phyloP scores from a whole-genome alignment of 2,113 vertebrate genomes.

The Calyptommatus sinebrachiatus region DNA sequence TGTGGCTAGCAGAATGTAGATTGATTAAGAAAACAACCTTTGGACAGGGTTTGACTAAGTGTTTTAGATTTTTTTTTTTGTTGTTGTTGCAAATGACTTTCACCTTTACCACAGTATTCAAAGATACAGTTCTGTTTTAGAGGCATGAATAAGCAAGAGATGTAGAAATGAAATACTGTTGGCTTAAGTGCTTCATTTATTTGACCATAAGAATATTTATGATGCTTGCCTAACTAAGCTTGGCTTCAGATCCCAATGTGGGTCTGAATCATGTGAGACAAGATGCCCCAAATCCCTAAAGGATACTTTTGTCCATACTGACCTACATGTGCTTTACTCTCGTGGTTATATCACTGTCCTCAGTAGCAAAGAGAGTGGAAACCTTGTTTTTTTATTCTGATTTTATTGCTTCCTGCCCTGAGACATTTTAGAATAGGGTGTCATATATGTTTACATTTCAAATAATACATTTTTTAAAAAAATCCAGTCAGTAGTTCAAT shows the following conservation, averaged over 20 bases:
- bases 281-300: too few relatives aligned
- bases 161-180: accelerated
- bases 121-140: background rate
- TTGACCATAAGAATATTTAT: background rate
- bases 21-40: background rate
- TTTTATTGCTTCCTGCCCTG: too few relatives aligned
- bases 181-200: background rate
- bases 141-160: background rate
- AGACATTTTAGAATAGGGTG: too few relatives aligned
- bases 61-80: background rate
- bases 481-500: background rate
- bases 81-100: background rate
- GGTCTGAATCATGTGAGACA: accelerated
- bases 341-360: too few relatives aligned
- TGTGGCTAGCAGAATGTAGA: background rate
- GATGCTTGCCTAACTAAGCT: background rate
- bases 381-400: too few relatives aligned
- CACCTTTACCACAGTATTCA: background rate
- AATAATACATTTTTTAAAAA: constrained; percentile 10
- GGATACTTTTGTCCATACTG: too few relatives aligned
- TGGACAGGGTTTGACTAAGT: background rate
- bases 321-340: too few relatives aligned
- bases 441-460: too few relatives aligned
- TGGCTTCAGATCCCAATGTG: background rate
- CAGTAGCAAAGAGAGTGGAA: too few relatives aligned